phyloP scores from a whole-genome alignment of 2,888 invertebrate genomes.

The Orchesella flavescens region DNA sequence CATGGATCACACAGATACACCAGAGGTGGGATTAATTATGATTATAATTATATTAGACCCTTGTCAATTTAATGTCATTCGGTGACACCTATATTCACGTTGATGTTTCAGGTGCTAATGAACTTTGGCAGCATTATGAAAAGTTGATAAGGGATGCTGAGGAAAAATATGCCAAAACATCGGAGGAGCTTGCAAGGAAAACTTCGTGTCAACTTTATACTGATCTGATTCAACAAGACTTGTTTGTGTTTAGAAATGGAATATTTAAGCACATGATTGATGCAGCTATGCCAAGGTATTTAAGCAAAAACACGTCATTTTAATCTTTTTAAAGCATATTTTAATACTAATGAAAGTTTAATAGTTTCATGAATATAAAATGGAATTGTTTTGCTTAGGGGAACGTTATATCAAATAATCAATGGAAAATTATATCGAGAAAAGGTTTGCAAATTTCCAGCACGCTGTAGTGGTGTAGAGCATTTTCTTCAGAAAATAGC shows the following conservation, averaged over 20 bases:
- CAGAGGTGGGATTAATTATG: slow-evolving; percentile 4
- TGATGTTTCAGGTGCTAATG: slow-evolving; percentile 31
- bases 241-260: slow-evolving; percentile 82
- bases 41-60: background rate
- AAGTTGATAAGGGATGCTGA: slow-evolving; percentile 71
- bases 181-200: slow-evolving; percentile 18
- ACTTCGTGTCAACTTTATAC: slow-evolving; percentile 74
- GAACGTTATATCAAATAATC: slow-evolving; percentile 88
- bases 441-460: slow-evolving; percentile 91
- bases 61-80: background rate
- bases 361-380: too few species aligned
- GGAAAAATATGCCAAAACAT: slow-evolving; percentile 72
- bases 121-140: slow-evolving; percentile 44
- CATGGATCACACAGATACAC: slow-evolving; percentile 40
- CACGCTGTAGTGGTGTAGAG: slow-evolving; percentile 92
- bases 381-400: slow-evolving; percentile 75
- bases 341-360: slow-evolving; percentile 37
- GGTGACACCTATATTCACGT: background rate
- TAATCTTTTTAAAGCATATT: background rate
- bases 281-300: slow-evolving; percentile 76
- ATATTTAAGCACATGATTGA: slow-evolving; percentile 82
- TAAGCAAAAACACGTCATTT: too few species aligned
- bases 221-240: slow-evolving; percentile 81
- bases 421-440: slow-evolving; percentile 86
- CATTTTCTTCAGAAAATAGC: slow-evolving; percentile 84